Evolutionary conservation across 2,113 vertebrate species (phyloP).

Genomic region (Gambusia holbrooki): DNA sequence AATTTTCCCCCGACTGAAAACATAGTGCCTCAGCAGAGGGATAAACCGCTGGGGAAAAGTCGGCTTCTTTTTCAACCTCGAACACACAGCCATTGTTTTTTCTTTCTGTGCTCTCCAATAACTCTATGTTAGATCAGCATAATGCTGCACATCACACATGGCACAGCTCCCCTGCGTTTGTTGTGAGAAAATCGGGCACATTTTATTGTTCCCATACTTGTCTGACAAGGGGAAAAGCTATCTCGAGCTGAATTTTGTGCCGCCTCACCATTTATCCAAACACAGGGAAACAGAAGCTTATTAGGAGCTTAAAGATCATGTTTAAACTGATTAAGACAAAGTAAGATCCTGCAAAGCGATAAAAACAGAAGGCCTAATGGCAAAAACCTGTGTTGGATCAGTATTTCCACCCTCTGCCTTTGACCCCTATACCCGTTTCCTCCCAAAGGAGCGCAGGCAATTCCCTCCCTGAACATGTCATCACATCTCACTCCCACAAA

Average conservation of each 20-base stretch:
- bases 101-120: conserved; percentile 29
- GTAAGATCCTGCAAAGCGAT: conserved; percentile 2
- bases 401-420: conserved; percentile 31
- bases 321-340: conserved; percentile 37
- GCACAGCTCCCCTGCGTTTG: conserved; percentile 27
- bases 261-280: conserved; percentile 18
- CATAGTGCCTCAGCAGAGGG: conserved; percentile 44
- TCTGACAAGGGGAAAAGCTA: conserved; percentile 48
- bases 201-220: conserved; percentile 56
- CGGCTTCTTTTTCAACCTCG: background rate
- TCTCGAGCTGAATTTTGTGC: conserved; percentile 33
- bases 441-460: conserved; percentile 43
- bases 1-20: conserved; percentile 44
- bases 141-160: conserved; percentile 45
- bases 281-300: conserved; percentile 24
- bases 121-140: conserved; percentile 31
- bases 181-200: conserved; percentile 47
- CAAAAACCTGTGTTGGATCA: conserved; percentile 70
- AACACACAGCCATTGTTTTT: conserved; percentile 68
- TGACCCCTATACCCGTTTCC: conserved; percentile 35
- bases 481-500: conserved; percentile 64
- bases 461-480: conserved; percentile 53
- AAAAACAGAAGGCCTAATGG: conserved; percentile 53
- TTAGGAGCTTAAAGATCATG: conserved; percentile 19
- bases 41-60: conserved; percentile 32